Evolutionary conservation across 1,140 invertebrate species (phyloP).

Genomic region (Branchinecta lindahli): DNA sequence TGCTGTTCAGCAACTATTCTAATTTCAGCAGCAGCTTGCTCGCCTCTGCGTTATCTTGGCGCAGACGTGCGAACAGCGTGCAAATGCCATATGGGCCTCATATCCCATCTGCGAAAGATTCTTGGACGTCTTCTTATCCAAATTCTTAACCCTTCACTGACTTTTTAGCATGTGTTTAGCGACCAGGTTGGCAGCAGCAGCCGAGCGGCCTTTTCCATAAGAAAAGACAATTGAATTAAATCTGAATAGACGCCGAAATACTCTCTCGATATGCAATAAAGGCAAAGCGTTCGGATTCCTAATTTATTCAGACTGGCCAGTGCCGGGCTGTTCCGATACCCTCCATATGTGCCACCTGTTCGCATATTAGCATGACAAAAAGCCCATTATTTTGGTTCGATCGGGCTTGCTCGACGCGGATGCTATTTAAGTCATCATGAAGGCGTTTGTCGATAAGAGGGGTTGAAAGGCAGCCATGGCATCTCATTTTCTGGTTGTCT

Average conservation of each 20-base stretch:
- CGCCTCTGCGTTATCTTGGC: too few species aligned
- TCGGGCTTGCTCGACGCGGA: too few species aligned
- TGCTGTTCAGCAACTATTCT: too few species aligned
- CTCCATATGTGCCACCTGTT: not conserved
- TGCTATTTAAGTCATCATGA: too few species aligned
- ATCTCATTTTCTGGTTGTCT: conserved; percentile 1
- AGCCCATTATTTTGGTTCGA: not conserved
- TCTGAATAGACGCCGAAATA: not conserved
- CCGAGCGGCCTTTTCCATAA: not conserved
- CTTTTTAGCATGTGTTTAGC: too few species aligned
- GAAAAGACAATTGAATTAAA: not conserved
- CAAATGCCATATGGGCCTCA: too few species aligned
- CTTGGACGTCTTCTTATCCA: too few species aligned
- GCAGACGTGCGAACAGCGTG: too few species aligned
- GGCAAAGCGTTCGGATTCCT: not conserved
- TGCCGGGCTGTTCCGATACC: not conserved
- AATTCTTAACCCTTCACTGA: too few species aligned
- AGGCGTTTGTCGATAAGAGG: not conserved
- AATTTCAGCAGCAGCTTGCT: too few species aligned
- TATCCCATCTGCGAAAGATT: too few species aligned
- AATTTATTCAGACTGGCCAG: conserved; percentile 8
- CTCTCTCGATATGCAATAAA: not conserved
- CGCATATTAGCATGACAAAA: not conserved
- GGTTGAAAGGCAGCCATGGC: not conserved
- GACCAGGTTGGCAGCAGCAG: not conserved